Evolutionary conservation across 2,113 vertebrate genomes (phyloP), one percentile per base, ranked within the genome.

Genomic region (Vombatus ursinus): DNA sequence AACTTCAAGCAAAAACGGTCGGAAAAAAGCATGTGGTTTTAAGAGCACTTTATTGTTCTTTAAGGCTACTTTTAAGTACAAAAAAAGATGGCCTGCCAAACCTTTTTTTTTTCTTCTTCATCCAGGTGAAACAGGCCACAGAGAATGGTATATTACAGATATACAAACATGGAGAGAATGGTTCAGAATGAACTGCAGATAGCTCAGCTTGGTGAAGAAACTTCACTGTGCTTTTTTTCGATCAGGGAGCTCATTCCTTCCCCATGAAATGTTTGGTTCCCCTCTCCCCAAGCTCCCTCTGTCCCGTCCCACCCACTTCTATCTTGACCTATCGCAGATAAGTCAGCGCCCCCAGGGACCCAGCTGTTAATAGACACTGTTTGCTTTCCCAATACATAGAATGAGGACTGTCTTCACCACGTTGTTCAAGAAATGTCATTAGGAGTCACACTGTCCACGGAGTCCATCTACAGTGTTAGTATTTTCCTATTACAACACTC

Each of bases 41-140:
- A 99, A 99, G 99, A 99, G 99, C 99, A 99, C 99, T 99, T 99
- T 99, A 99, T 99, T 99, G 99, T 99, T 99, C 99, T 99, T 99
- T 99, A 99, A 99, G 99, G 99, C 99, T 99, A 99, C 99, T 99
- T 99, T 99, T 99, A 99, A 99, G 99, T 99, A 99, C 99, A 99
- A 99, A 99, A 99, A 99, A 99, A 99, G 99, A 99, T 99, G 99
- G 99, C 99, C 99, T 99, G 99, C 99, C 99, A 99, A 99, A 99
- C 99, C 99, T 99, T 99, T 99, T 99, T 98, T 98, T 98, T 98
- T 98, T 99, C 98, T 97, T 98, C 98, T 97, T 98, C 98, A 98
- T 97, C 99, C 99, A 99, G 99, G 98, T 99, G 99, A 99, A 99
- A 99, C 99, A 99, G 99, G 99, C 99, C 99, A 99, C 99, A 98